Base-by-base conservation (phyloP, 2,113 vertebrate species). In the Callocephalon fimbriatum region DNA sequence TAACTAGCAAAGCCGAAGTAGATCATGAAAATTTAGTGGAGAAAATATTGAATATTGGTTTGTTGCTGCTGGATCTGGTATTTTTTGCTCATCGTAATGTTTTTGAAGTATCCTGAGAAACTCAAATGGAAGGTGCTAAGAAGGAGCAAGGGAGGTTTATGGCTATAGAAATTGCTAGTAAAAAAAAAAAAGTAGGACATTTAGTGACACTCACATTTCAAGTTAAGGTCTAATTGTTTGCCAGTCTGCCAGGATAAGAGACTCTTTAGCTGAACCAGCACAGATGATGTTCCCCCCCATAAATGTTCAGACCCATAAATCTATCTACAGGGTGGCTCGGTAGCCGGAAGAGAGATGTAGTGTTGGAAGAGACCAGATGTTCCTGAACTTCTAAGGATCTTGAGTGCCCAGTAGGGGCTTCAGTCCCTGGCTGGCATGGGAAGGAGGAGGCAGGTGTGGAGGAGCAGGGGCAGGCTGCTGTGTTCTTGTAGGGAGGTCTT, bases 211-310 rank as follows among this genome's bases (percentile, higher is more conserved):
- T 86, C 76, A 32, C 45, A 38, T 93, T 93, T 93, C 87, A 93
- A 62, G 58, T 77, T 93, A 76, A 93, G 42, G 40, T 92, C 71
- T 96, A 93, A 86, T 86, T 4, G 0, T 90, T 93, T 94, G 20
- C 87, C n/a, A 86, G 63, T 35, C 82, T 95, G 84, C 58, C 9
- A 15, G 29, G 18, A 20, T 94, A 79, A 59, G 50, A 93, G 90
- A 38, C n/a, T 56, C 44, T 86, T 83, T 14, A 88, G 67, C 78
- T 95, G 90, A 93, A 91, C 63, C 63, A 91, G 75, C 81, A 84
- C 67, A 81, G 76, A 71, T 63, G 67, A 94, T 86, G 31, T n/a
- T 58, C 54, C 32, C 20, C 12, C 20, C 32, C 20, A n/a, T n/a
- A 56, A 32, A 32, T 56, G 31, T 82, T 86, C 47, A 93, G 42